Base-by-base conservation (phyloP, 2,113 vertebrate species). In the Calonectris borealis region DNA sequence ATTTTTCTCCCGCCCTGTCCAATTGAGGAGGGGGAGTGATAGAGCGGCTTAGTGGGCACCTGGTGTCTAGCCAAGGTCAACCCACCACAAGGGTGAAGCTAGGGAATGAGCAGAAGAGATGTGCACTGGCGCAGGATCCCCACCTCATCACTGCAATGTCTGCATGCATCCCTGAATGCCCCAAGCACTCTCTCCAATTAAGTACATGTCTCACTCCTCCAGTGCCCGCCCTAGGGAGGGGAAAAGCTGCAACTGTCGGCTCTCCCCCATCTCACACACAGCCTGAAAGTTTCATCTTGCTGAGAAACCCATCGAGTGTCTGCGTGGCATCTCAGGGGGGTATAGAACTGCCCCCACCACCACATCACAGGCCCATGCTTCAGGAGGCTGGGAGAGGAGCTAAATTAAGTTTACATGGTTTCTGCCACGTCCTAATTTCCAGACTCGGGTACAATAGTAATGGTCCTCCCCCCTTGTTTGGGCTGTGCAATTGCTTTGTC, bases 261-360 rank as follows among this genome's bases (percentile, higher is more conserved):
- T 68, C 16, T 36, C 26, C 57, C 17, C 11, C 36, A 34, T 57
- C 57, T 80, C 36, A 68, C 42, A 38, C 60, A 44, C 9, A 42
- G 48, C 54, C 81, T 42, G 51, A 16, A 51, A 61, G 68, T 32
- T 49, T 82, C 76, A 76, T 42, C 24, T 70, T 44, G 22, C 42
- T n/a, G 52, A 86, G 72, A 80, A 80, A 66, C 2, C 17, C 3
- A 0, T 12, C 0, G 0, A 55, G 46, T 48, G 16, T 31, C 36
- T 18, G 13, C 1, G 0, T 15, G 51, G 48, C 27, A 76, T 22
- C 68, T 13, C 4, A 6, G 38, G 11, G 20, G 13, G 5, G 2
- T 85, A 65, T 0, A 60, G 38, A 69, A 49, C 21, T 65, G 49
- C 25, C n/a, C 32, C 17, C 54, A 51, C 16, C 38, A n/a, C 51